These are phyloP conservation scores for Nebria brevicollis DNA, from an alignment of 2,888 invertebrate genomes.

Conservation along the genomic window DNA sequence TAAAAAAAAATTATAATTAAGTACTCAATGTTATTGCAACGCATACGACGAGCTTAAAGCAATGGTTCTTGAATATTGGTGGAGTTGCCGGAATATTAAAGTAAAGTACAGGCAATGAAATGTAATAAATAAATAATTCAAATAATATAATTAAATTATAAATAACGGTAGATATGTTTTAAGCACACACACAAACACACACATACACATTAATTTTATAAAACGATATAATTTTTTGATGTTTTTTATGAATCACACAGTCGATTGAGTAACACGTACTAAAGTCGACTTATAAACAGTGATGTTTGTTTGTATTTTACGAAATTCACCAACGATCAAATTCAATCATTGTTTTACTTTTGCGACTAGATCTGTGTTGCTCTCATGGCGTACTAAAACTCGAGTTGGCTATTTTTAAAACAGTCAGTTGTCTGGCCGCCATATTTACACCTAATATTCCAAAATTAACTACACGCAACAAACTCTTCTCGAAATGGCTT, in stretches of 20 bases:
- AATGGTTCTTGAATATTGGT: too few species aligned
- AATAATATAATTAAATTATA: too few species aligned
- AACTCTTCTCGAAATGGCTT: neutral
- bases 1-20: too few species aligned
- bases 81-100: too few species aligned
- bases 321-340: slow-evolving; percentile 4
- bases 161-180: too few species aligned
- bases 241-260: neutral
- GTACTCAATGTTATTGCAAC: too few species aligned
- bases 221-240: neutral
- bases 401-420: slow-evolving; percentile 17
- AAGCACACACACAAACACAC: too few species aligned
- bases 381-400: slow-evolving; percentile 2
- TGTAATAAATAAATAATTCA: too few species aligned
- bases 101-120: too few species aligned
- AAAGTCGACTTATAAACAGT: neutral
- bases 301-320: slow-evolving; percentile 7
- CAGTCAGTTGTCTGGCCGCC: slow-evolving; percentile 7
- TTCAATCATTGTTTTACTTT: neutral
- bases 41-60: too few species aligned
- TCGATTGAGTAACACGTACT: neutral
- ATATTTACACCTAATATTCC: slow-evolving; percentile 19
- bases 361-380: slow-evolving; percentile 4
- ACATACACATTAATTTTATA: too few species aligned
- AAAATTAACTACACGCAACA: slow-evolving; percentile 8